Conservation (phyloP, 2,888 invertebrate genomes). For the Onthophagus sagittarius region DNA sequence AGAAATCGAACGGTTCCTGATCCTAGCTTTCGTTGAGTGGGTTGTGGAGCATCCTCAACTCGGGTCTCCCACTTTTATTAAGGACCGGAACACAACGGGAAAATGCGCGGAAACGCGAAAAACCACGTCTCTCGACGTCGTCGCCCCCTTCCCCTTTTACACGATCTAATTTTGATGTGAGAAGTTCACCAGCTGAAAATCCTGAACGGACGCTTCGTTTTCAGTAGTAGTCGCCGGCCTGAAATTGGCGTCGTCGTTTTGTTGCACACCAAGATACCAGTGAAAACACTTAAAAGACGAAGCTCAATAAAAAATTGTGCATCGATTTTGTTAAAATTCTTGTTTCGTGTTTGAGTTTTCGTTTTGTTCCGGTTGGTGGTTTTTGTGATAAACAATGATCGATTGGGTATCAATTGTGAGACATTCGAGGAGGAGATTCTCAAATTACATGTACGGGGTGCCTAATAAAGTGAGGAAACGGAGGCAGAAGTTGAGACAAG, state of each 20-base stretch:
- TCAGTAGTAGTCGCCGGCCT: conserved; percentile 32
- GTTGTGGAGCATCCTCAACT: neutral
- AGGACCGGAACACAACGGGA: neutral
- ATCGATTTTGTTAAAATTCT: neutral
- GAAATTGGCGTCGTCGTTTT: conserved; percentile 13
- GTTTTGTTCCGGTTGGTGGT: neutral
- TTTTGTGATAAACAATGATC: conserved; percentile 53
- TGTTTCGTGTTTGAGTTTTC: neutral
- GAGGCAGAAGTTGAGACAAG: conserved; percentile 37
- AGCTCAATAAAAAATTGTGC: neutral
- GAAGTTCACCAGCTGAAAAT: conserved; percentile 29
- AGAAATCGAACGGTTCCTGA: neutral
- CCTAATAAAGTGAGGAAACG: conserved; percentile 63
- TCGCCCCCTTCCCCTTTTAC: conserved; percentile 1
- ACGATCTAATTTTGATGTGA: conserved; percentile 31
- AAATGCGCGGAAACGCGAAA: neutral
- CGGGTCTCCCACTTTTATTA: neutral
- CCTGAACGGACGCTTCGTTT: conserved; percentile 27
- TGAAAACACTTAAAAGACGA: neutral
- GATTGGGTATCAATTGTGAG: conserved; percentile 76
- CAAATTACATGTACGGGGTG: conserved; percentile 64
- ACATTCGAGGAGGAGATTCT: conserved; percentile 66
- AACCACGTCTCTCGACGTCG: conserved; percentile 9
- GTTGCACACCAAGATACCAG: neutral
- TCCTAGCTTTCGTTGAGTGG: neutral